Evolutionary conservation across 2,888 invertebrate genomes (phyloP).

Genomic region (Apamea monoglypha): DNA sequence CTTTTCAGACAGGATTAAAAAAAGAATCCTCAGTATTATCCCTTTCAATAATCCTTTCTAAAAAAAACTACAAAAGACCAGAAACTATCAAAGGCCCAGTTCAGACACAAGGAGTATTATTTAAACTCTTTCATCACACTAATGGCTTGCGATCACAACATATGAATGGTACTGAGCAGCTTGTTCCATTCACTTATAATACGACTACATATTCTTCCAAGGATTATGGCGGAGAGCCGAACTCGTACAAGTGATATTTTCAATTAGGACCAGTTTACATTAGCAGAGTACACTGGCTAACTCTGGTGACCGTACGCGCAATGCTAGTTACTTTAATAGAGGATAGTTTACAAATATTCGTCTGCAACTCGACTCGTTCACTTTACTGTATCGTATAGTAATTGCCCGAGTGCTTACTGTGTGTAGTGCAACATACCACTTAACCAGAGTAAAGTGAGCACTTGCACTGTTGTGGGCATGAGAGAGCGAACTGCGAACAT

Average conservation of each 20-base stretch:
- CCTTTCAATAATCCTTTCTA: constrained; percentile 12
- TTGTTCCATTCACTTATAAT: constrained; percentile 40
- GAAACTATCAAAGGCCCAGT: constrained; percentile 17
- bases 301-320: neutral
- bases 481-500: constrained; percentile 1
- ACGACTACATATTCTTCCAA: constrained; percentile 17
- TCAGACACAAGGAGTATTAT: constrained; percentile 18
- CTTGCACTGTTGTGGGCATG: constrained; percentile 33
- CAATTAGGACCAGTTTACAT: neutral
- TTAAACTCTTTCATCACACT: constrained; percentile 24
- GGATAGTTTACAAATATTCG: constrained; percentile 39
- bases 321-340: constrained; percentile 12
- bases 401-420: constrained; percentile 51
- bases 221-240: constrained; percentile 30
- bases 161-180: constrained; percentile 25
- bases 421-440: constrained; percentile 42
- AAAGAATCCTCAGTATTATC: neutral
- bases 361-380: constrained; percentile 36
- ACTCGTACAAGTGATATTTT: constrained; percentile 18
- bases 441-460: constrained; percentile 27
- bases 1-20: neutral
- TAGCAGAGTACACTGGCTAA: constrained; percentile 19
- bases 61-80: constrained; percentile 19
- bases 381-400: constrained; percentile 40
- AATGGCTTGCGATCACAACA: constrained; percentile 30